Base-by-base conservation (phyloP, 2,888 invertebrate species). In the Cybosia mesomella region DNA sequence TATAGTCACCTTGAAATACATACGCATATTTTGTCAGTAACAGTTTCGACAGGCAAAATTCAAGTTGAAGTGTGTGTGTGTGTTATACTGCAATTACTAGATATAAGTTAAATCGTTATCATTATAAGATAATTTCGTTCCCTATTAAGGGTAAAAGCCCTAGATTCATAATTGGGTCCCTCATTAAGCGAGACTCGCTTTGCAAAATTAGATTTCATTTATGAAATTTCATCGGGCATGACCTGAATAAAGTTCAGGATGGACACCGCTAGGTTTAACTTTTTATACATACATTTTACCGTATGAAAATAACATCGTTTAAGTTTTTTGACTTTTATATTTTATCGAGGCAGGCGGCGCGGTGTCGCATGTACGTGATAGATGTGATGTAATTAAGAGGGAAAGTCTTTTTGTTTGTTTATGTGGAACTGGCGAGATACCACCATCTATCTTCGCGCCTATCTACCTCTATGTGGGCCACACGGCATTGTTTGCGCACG, bases 121-220 rank as follows among this genome's bases (percentile, higher is more conserved):
- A 86, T 88, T 86, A 85, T 83, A 74, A 85, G 82, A 83, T 85
- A 83, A 82, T 82, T 84, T 80, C 81, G 81, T 84, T 84, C 82
- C 83, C 81, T 83, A 85, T 83, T 86, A 86, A 74, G 81, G 83
- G 83, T 85, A 83, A 85, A 85, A 85, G 82, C 82, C 81, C 79
- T 83, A 79, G 85, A 80, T 84, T 86, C 83, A 86, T 90, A 89
- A 91, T 91, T 90, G 88, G 88, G 87, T 74, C 84, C 87, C 87
- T 90, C 91, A 90, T 91, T 90, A 90, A 85, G 81, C 81, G 85
- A 77, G 82, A 75, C 78, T 78, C 82, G 84, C 83, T 83, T 81
- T 71, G 82, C 83, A 57, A 86, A 89, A 90, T 90, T 86, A 88
- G 85, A 87, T 87, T 88, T 85, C 87, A 89, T 88, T 89, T 87